phyloP scores from a whole-genome alignment of 2,888 invertebrate genomes.

The Meandrusa payeni region DNA sequence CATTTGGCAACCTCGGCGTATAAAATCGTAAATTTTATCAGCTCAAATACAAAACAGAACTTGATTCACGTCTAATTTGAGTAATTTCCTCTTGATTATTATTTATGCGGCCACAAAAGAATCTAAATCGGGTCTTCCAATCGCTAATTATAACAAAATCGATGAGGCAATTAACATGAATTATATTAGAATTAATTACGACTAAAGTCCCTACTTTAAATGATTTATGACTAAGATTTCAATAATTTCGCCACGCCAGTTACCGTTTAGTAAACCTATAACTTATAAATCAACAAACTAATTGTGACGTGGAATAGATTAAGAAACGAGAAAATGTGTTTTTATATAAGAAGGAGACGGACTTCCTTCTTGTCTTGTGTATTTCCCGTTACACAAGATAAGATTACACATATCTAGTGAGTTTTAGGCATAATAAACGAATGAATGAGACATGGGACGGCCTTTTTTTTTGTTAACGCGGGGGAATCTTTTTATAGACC shows the following conservation, averaged over 20 bases:
- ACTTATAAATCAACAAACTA: no score
- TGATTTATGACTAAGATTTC: background rate
- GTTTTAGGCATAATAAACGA: no score
- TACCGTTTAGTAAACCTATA: no score
- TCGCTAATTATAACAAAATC: background rate
- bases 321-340: no score
- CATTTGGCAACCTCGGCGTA: slow-evolving; percentile 6
- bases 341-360: no score
- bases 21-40: slow-evolving; percentile 10
- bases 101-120: slow-evolving; percentile 9
- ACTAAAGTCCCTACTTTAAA: background rate
- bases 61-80: slow-evolving; percentile 3
- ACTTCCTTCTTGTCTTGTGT: background rate
- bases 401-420: background rate
- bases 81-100: slow-evolving; percentile 16
- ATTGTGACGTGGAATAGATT: no score
- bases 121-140: slow-evolving; percentile 4
- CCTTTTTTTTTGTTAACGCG: no score
- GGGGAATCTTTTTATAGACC: no score
- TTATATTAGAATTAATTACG: slow-evolving; percentile 1
- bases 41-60: slow-evolving; percentile 2
- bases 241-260: no score
- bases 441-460: no score
- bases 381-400: background rate
- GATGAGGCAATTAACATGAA: slow-evolving; percentile 12